Evolutionary conservation across 2,797 vertebrate genomes (phyloP), one percentile per base, ranked within the genome.

Genomic region (Cyclura pinguis): DNA sequence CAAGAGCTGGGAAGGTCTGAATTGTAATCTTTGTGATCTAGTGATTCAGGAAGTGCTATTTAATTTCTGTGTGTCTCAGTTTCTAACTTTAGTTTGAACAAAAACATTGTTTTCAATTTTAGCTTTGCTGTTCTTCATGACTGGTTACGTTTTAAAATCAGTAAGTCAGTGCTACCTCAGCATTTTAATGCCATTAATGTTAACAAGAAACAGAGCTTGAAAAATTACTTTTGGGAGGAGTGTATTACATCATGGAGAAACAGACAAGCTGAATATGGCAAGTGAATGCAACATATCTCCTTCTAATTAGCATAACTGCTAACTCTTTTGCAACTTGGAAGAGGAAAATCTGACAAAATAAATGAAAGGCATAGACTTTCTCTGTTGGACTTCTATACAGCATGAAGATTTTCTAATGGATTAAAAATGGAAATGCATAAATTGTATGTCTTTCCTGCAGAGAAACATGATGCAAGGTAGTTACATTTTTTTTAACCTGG

Each of bases 341-440:
- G 6, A 18, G 55, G 6, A 16, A 38, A 6, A 4, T 4, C 16
- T 73, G 27, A 69, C 47, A 85, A 85, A 89, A 32, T 38, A 62
- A 87, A 87, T 69, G 67, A 16, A 29, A 32, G 74, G 47, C 84
- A 13, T 1, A 84, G 38, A 89, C 62, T 14, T n/a, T 38, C 32
- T 85, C 20, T 12, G 59, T 35, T 59, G 59, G 59, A 42, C 13
- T 69, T 78, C 77, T 6, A 10, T 42, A 29, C 0, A 27, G 29
- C 80, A 80, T 32, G 35, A 59, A 86, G 55, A 87, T 32, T 57
- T 47, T 78, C 57, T 62, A 62, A 59, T 0, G 52, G 50, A 83
- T 14, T 50, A 77, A 94, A 92, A 89, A 69, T 14, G 62, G 18
- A 4, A 55, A 62, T 27, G 29, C 24, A n/a, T 74, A 57, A 42